A percentile compares a stretch with the other conserved stretches of the same genome.
These are phyloP conservation scores for Mactromeris polynyma DNA, from an alignment of 2,888 invertebrate species.

Conservation along the genomic window DNA sequence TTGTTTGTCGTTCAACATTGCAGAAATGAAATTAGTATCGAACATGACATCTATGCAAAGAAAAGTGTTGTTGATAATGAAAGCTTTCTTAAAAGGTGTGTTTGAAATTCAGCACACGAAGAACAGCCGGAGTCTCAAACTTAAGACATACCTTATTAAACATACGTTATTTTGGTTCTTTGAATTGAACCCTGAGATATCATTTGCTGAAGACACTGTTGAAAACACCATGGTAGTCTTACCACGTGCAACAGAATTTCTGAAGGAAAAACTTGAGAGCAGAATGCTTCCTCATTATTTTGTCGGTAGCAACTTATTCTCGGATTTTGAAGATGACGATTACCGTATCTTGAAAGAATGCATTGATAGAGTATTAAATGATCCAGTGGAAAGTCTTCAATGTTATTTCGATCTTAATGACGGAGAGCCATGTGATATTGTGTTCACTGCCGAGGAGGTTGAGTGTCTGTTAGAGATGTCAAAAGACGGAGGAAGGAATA, in stretches of 20 bases:
- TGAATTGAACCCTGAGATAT: conserved; percentile 45
- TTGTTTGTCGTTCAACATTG: conserved; percentile 64
- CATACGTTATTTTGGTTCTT: conserved; percentile 63
- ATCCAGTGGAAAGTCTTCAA: conserved; percentile 40
- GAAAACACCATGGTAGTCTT: conserved; percentile 23
- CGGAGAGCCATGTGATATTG: conserved; percentile 10
- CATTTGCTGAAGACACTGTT: conserved; percentile 32
- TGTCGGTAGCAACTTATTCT: conserved; percentile 47
- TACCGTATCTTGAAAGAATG: conserved; percentile 26
- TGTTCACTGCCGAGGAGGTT: conserved; percentile 34
- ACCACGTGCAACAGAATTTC: conserved; percentile 26
- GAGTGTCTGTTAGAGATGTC: conserved; percentile 34
- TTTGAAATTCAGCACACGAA: conserved; percentile 24
- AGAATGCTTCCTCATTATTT: conserved; percentile 54
- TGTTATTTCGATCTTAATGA: conserved; percentile 41
- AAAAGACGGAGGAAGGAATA: conserved; percentile 44
- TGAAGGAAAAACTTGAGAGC: neutral
- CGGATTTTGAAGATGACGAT: conserved; percentile 32
- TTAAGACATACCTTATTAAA: conserved; percentile 71
- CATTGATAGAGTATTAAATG: conserved; percentile 19
- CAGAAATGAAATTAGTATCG: conserved; percentile 57
- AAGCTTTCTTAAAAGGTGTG: conserved; percentile 58
- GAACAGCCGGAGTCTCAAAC: conserved; percentile 2
- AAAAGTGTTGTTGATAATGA: conserved; percentile 54
- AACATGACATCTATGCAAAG: conserved; percentile 38